A percentile compares a stretch with the other conserved stretches of the same genome.
These are phyloP conservation scores for Noctua fimbriata DNA, from an alignment of 2,888 invertebrate genomes.

Conservation along the genomic window DNA sequence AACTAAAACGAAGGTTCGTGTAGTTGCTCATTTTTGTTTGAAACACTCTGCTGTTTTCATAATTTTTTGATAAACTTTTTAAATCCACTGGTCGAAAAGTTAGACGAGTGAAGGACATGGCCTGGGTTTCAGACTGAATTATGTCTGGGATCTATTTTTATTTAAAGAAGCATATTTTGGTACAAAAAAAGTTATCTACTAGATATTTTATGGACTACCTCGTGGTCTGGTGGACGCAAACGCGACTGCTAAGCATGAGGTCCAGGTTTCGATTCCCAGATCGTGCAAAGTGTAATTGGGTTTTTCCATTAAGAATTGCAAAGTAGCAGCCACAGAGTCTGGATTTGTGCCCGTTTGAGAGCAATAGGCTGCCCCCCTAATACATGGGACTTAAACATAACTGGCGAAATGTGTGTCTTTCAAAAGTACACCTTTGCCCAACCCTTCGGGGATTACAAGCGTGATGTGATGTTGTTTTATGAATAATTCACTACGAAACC, in stretches of 20 bases:
- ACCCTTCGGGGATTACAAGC: background rate
- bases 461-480: background rate
- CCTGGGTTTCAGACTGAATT: background rate
- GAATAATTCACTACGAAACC: background rate
- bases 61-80: slow-evolving; percentile 47
- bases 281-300: too few species aligned
- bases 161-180: background rate
- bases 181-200: background rate
- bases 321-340: too few species aligned
- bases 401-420: too few species aligned
- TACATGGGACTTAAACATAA: too few species aligned
- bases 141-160: background rate
- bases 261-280: too few species aligned
- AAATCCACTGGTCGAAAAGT: slow-evolving; percentile 43
- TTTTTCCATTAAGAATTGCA: too few species aligned
- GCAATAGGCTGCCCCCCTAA: too few species aligned
- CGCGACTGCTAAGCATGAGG: too few species aligned
- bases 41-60: slow-evolving; percentile 40
- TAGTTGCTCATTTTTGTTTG: slow-evolving; percentile 27
- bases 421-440: too few species aligned
- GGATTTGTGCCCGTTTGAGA: too few species aligned
- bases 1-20: slow-evolving; percentile 26
- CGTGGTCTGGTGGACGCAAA: too few species aligned
- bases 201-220: background rate
- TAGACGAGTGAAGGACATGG: slow-evolving; percentile 3